A percentile compares a stretch with the other conserved stretches of the same genome.
phyloP scores from a whole-genome alignment of 2,888 invertebrate species.

The Lypha dubia region DNA sequence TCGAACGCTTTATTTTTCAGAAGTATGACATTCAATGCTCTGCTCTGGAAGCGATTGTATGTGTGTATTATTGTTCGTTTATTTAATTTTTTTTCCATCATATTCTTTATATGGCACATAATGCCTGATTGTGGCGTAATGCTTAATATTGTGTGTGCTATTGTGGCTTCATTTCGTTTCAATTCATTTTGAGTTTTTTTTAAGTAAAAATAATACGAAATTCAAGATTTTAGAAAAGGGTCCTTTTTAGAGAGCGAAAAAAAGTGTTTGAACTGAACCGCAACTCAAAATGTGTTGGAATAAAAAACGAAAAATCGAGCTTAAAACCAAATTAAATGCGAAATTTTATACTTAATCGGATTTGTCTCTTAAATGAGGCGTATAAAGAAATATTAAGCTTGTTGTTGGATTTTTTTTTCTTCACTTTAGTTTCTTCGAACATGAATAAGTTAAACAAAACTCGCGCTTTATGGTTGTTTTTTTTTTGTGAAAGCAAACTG shows the following conservation, averaged over 20 bases:
- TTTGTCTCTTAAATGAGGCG: slow-evolving; percentile 72
- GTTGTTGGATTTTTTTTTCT: slow-evolving; percentile 36
- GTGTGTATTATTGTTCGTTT: slow-evolving; percentile 20
- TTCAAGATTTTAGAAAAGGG: slow-evolving; percentile 48
- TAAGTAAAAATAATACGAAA: slow-evolving; percentile 13
- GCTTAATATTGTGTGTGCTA: slow-evolving; percentile 23
- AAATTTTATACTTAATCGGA: slow-evolving; percentile 73
- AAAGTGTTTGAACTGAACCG: slow-evolving; percentile 68
- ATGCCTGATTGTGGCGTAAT: slow-evolving; percentile 51
- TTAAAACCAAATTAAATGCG: slow-evolving; percentile 66
- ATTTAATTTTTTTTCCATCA: background rate
- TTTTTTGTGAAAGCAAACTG: background rate
- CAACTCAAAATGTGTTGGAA: slow-evolving; percentile 30
- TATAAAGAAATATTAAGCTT: slow-evolving; percentile 71
- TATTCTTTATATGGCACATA: slow-evolving; percentile 27
- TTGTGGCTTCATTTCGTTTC: slow-evolving; percentile 30
- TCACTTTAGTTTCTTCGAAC: slow-evolving; percentile 20
- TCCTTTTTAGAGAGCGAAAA: slow-evolving; percentile 29
- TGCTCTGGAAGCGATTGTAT: slow-evolving; percentile 41
- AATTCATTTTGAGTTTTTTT: slow-evolving; percentile 13
- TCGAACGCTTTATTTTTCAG: slow-evolving; percentile 40
- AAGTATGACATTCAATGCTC: slow-evolving; percentile 37
- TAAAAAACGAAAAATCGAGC: slow-evolving; percentile 51
- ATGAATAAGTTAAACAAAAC: slow-evolving; percentile 36
- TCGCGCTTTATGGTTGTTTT: background rate